Evolutionary conservation across 2,797 vertebrate genomes (phyloP).

Genomic region (Sebastes oblongus): DNA sequence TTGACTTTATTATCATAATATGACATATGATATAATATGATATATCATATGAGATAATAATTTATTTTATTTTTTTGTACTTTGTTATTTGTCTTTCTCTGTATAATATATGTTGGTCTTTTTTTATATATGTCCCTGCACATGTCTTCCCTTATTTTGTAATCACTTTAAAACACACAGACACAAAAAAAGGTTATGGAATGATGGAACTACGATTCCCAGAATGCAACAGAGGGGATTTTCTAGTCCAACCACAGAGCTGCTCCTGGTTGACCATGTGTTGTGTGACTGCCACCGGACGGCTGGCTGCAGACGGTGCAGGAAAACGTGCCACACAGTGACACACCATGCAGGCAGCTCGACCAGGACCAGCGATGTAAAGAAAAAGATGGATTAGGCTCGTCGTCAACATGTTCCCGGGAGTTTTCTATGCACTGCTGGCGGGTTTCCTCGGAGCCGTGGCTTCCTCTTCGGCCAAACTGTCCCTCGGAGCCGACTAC

Average conservation of each 20-base stretch:
- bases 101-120: no score
- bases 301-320: constrained; percentile 63
- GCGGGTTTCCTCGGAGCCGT: constrained; percentile 90
- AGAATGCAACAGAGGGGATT: constrained; percentile 46
- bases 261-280: constrained; percentile 23
- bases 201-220: constrained; percentile 65
- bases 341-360: constrained; percentile 35
- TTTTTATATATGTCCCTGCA: no score
- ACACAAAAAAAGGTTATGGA: not conserved
- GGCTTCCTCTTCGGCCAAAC: constrained; percentile 89
- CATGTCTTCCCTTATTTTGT: no score
- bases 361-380: constrained; percentile 54
- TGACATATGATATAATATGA: no score
- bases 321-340: constrained; percentile 27
- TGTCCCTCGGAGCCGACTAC: constrained; percentile 87
- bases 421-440: constrained; percentile 84
- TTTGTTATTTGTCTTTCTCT: no score
- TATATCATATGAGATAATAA: no score
- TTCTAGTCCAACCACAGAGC: constrained; percentile 29
- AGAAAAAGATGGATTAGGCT: constrained; percentile 46
- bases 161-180: no score
- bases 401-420: constrained; percentile 81
- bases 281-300: constrained; percentile 65
- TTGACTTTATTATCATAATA: no score
- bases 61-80: no score